Evolutionary conservation across 64 coral and sea anemone species (phyloP), one percentile per base, ranked within the genome.

Genomic region (Stichodactyla mertensii): DNA sequence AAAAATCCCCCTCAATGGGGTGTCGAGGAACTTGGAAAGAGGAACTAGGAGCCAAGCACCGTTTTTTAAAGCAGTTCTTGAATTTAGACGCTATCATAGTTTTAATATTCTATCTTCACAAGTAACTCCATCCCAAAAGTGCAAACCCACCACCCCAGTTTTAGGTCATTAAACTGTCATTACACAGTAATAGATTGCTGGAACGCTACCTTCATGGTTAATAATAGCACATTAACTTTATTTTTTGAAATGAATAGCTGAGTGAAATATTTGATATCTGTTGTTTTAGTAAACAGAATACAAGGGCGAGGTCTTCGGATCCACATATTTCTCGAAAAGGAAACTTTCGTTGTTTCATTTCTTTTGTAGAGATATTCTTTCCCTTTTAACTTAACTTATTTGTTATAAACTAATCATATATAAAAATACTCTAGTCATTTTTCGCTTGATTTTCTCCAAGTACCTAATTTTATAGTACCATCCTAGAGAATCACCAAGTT

Each of bases 1-100:
- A 74, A 74, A 74, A 36, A 74, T 74, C 69, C 69, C 69, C 69
- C 69, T 74, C 69, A n/a, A 74, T 74, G 69, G 69, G 69, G 69
- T 74, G 69, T 26, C 69, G 69, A 11, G 12, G 69, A 58, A 58
- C 56, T 58, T 11, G 14, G 56, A 14, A 27, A 74, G 27, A 74
- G 69, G 69, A 74, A 74, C 69, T 74, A 36, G 10, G 27, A 16
- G 2, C 8, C 6, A 45, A 45, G 36, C 36, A 45, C 36, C 36
- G 36, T 45, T 45, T 45, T 45, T 45, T 45, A 45, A 45, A 45
- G 36, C 36, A 45, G 5, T 74, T 74, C 22, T 6, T 74, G 23
- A 11, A 74, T 31, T 74, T 31, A 12, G 62, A 66, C 27, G 56
- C 5, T 74, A 2, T 31, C 26, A 74, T 28, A 74, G 0, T 74